A percentile compares a stretch with the other conserved stretches of the same genome.
These are phyloP conservation scores for Anthrax anthrax DNA, from an alignment of 2,888 invertebrate genomes.

Conservation along the genomic window DNA sequence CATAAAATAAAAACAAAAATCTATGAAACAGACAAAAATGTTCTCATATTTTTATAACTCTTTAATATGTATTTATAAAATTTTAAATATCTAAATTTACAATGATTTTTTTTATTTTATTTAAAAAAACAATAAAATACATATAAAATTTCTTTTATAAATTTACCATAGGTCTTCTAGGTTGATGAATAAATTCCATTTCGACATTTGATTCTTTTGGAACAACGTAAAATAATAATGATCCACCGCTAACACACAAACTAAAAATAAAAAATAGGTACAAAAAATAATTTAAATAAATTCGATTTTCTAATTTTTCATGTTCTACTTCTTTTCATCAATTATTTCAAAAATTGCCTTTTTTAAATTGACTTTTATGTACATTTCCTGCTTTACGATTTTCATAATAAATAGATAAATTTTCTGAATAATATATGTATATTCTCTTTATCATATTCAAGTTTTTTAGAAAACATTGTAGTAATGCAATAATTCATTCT, in stretches of 20 bases:
- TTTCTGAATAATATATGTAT: conserved; percentile 47
- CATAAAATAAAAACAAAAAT: no score
- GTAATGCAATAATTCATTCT: conserved; percentile 47
- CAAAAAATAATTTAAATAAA: no score
- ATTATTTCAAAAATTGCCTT: conserved; percentile 46
- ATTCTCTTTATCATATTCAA: conserved; percentile 54
- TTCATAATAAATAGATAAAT: conserved; percentile 60
- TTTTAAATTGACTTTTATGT: conserved; percentile 40
- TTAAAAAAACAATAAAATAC: no score
- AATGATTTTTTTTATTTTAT: no score
- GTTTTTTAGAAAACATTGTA: conserved; percentile 51
- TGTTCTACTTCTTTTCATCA: conserved; percentile 33
- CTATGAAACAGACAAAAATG: no score
- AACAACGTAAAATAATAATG: conserved; percentile 30
- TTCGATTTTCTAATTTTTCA: no score
- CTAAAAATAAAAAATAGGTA: no score
- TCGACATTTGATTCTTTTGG: conserved; percentile 24
- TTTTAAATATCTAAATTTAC: no score
- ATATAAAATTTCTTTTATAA: no score
- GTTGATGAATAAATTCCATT: conserved; percentile 24
- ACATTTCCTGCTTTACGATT: conserved; percentile 44
- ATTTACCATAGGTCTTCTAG: conserved; percentile 23
- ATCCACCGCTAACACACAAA: conserved; percentile 28
- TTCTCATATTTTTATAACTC: no score
- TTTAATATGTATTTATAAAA: no score